Conservation (phyloP, 2,113 vertebrate species). For the Sylvia atricapilla region DNA sequence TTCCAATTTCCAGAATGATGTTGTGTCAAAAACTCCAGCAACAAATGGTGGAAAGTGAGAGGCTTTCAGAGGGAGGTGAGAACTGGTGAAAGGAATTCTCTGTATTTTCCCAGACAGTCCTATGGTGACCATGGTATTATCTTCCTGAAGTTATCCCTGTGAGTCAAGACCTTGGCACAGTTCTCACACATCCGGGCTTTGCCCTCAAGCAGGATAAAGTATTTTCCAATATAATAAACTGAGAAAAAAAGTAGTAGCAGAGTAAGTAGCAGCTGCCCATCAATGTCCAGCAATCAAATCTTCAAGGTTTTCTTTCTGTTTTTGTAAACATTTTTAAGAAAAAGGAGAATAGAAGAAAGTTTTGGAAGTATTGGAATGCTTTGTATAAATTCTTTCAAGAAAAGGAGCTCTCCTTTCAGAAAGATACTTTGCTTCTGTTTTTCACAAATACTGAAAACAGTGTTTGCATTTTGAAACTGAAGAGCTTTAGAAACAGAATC, state of each 20-base stretch:
- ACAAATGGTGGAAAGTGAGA: neutral
- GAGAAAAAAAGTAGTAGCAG: neutral
- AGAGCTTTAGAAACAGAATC: neutral
- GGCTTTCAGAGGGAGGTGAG: neutral
- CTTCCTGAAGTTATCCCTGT: neutral
- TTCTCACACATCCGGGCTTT: neutral
- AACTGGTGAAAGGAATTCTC: conserved; percentile 13
- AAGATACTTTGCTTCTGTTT: neutral
- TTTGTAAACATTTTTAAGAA: neutral
- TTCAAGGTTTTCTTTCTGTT: neutral
- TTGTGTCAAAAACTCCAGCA: conserved; percentile 4
- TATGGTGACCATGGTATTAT: neutral
- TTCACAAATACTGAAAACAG: neutral
- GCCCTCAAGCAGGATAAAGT: neutral
- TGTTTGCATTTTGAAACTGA: neutral
- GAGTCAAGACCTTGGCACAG: neutral
- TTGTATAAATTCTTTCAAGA: neutral
- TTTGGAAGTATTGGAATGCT: neutral
- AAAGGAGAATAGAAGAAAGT: neutral
- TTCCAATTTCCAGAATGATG: conserved; percentile 22
- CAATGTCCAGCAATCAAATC: neutral
- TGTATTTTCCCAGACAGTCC: neutral
- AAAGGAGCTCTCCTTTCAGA: neutral
- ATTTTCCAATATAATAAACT: neutral
- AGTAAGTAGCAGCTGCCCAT: neutral